A percentile compares a stretch with the other conserved stretches of the same genome.
Conservation (phyloP, 2,113 vertebrate species). For the Lophura nycthemera region DNA sequence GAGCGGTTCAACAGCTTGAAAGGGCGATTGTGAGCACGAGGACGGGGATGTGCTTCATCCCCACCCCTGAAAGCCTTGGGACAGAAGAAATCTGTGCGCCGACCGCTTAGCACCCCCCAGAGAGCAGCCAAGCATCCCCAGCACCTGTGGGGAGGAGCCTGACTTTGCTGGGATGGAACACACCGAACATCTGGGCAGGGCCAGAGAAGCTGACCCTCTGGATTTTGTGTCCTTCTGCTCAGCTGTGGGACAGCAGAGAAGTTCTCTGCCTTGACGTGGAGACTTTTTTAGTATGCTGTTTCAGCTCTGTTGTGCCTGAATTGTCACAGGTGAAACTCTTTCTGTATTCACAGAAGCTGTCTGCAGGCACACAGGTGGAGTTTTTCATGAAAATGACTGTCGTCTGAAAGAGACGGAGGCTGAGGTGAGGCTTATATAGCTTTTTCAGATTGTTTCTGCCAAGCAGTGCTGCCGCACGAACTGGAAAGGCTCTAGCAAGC, state of each 20-base stretch:
- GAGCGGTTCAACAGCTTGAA: not conserved
- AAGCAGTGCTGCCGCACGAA: not conserved
- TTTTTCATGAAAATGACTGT: not conserved
- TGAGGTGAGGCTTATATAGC: not conserved
- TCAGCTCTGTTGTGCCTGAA: not conserved
- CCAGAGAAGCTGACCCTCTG: not conserved
- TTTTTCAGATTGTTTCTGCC: not conserved
- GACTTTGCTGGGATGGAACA: not conserved
- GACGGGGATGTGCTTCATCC: not conserved
- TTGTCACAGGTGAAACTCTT: not conserved
- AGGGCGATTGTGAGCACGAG: fast-evolving
- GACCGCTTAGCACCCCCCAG: not conserved
- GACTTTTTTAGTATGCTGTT: fast-evolving
- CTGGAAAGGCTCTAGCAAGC: not conserved
- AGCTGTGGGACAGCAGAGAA: not conserved
- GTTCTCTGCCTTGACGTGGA: not conserved
- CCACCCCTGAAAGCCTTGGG: not conserved
- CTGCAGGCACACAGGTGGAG: not conserved
- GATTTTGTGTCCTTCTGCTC: not conserved
- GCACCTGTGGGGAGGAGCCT: not conserved
- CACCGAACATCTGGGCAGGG: not conserved
- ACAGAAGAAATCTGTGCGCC: not conserved
- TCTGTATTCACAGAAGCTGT: not conserved
- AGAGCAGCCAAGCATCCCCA: not conserved
- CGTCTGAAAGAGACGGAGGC: not conserved